Base-by-base conservation (phyloP, 2,888 invertebrate genomes). In the Scaptomyza parva region DNA sequence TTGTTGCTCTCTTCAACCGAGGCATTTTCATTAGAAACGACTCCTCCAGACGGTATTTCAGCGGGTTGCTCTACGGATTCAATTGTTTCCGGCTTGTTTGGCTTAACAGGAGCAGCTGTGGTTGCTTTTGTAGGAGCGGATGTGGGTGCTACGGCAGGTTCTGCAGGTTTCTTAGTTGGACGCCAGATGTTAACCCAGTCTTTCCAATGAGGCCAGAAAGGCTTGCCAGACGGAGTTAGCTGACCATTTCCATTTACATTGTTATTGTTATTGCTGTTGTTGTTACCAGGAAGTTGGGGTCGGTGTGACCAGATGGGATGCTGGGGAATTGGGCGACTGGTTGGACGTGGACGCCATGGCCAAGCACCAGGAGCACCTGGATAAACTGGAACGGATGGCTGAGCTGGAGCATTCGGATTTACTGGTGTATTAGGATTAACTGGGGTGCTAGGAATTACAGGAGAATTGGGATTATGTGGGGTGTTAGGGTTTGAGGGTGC, bases 1-100 rank as follows among this genome's bases (percentile, higher is more conserved):
- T 69, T 80, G 37, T 48, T 76, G 53, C 33, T 65, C 3, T 84
- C 71, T 59, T 89, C 89, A 8, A 60, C 70, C 0, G 89, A 89
- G 1, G 82, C 85, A 26, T 76, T 72, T 58, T 89, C 89, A 39
- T 54, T 69, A 12, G 85, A 78, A 5, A 62, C 45, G 8, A 55
- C 12, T 20, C 70, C 78, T 14, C 47, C 53, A 0, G 84, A 61
- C 3, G 59, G 63, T 20, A 22, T 11, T 7, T 51, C 57, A 17
- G 20, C 54, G 5, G 78, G 53, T 18, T 69, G 74, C 33, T 83
- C 85, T 9, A 79, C 58, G 1, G 83, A 78, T 22, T 83, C 79
- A 9, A 40, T 62, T 5, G 55, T 51, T 44, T 82, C 74, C 2
- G 76, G 20, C 8, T 61, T 67, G 7, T 47, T 44, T 2, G 28